Conservation (phyloP, 37 sponge, comb jelly and placozoan genomes). For the Cliona cf. orientalis region DNA sequence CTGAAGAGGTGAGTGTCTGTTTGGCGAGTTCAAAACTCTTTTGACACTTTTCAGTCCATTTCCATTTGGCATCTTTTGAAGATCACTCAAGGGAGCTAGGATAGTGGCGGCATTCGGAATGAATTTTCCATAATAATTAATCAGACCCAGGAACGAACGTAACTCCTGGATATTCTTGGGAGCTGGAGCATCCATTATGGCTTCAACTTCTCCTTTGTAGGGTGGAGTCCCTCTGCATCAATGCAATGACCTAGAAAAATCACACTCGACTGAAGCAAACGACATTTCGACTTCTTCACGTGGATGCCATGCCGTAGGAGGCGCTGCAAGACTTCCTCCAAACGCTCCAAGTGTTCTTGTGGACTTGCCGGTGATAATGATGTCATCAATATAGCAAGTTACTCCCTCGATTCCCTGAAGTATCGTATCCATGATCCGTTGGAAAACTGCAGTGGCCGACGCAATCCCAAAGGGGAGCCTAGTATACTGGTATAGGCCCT, state of each 20-base stretch:
- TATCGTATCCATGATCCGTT: too few relatives aligned
- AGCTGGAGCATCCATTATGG: slow-evolving; percentile 26
- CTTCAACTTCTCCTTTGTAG: slow-evolving; percentile 13
- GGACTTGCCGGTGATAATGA: too few relatives aligned
- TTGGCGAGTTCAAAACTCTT: slow-evolving; percentile 30
- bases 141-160: slow-evolving; percentile 51
- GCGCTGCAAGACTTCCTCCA: slow-evolving; percentile 35
- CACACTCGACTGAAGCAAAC: slow-evolving; percentile 14
- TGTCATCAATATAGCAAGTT: too few relatives aligned
- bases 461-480: too few relatives aligned
- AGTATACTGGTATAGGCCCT: too few relatives aligned
- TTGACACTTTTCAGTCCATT: slow-evolving; percentile 30
- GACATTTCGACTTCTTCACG: slow-evolving; percentile 32
- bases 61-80: slow-evolving; percentile 22
- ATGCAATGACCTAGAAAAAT: slow-evolving; percentile 35
- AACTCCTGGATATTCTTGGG: slow-evolving; percentile 37
- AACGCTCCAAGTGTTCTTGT: slow-evolving; percentile 28
- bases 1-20: slow-evolving; percentile 14
- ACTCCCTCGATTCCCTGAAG: too few relatives aligned
- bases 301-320: slow-evolving; percentile 24
- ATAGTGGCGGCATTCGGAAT: slow-evolving; percentile 31
- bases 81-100: slow-evolving; percentile 32
- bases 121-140: slow-evolving; percentile 55
- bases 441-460: too few relatives aligned
- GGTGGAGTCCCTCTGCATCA: slow-evolving; percentile 38